These are phyloP conservation scores for Platalea minor DNA, from an alignment of 2,797 vertebrate genomes.

Conservation along the genomic window DNA sequence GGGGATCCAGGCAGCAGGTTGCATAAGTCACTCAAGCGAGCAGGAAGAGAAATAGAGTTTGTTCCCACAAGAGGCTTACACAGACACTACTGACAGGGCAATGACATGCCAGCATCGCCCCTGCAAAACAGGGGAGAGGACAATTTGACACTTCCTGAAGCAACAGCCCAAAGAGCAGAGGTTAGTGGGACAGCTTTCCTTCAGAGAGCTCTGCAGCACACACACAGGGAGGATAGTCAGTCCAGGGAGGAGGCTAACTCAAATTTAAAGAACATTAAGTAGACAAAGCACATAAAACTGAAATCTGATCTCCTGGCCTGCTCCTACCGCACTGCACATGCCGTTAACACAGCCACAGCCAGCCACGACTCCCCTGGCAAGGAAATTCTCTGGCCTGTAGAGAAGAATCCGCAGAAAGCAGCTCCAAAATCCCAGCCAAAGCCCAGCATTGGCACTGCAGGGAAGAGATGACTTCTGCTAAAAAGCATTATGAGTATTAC, in stretches of 20 bases:
- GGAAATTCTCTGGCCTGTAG: neutral
- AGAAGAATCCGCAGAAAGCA: neutral
- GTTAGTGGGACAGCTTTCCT: neutral
- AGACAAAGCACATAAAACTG: neutral
- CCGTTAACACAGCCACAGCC: fast-evolving
- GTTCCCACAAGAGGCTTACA: neutral
- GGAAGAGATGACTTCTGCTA: neutral
- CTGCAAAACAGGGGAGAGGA: neutral
- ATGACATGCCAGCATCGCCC: neutral
- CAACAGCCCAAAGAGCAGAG: neutral
- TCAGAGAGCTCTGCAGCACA: neutral
- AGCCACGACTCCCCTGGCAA: neutral
- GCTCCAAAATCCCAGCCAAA: neutral
- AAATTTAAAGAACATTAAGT: neutral
- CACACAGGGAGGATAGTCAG: fast-evolving
- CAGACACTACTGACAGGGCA: neutral
- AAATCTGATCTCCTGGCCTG: neutral
- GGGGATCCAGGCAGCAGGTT: neutral
- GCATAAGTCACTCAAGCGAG: neutral
- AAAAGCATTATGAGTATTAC: neutral
- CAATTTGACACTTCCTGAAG: neutral
- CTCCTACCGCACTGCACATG: neutral
- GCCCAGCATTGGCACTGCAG: neutral
- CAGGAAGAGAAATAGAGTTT: neutral
- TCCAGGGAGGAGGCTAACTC: neutral